Evolutionary conservation across 2,797 vertebrate species (phyloP).

Genomic region (Eleutherodactylus coqui): DNA sequence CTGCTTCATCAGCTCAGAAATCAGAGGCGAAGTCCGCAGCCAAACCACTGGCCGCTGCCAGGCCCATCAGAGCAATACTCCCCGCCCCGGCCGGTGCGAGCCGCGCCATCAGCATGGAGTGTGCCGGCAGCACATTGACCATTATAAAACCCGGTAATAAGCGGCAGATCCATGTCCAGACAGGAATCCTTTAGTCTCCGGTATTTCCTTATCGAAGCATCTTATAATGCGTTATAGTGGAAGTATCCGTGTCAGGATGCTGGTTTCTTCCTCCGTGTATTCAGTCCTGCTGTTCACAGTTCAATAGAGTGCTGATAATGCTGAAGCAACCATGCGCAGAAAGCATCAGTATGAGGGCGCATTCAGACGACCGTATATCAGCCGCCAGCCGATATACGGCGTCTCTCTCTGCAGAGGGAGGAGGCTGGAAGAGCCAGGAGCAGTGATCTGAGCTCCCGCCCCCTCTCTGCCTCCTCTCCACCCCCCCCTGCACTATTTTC

Average conservation of each 20-base stretch:
- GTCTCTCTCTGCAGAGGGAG: too few species aligned
- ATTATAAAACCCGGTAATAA: constrained; percentile 72
- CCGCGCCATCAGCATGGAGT: constrained; percentile 69
- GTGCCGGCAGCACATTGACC: constrained; percentile 69
- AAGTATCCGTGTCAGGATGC: background rate
- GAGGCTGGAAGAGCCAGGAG: too few species aligned
- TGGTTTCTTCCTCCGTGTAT: background rate
- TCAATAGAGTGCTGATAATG: too few species aligned
- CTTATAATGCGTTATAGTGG: background rate
- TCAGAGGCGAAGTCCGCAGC: constrained; percentile 74
- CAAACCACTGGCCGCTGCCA: constrained; percentile 77
- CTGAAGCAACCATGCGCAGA: too few species aligned
- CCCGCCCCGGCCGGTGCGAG: constrained; percentile 77
- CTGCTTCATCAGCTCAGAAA: constrained; percentile 68
- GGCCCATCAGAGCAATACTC: constrained; percentile 84
- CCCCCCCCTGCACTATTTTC: too few species aligned
- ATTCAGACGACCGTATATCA: too few species aligned
- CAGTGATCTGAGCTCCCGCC: too few species aligned
- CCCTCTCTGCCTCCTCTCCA: too few species aligned
- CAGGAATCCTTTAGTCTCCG: background rate
- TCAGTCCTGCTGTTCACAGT: too few species aligned
- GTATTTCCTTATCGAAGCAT: background rate
- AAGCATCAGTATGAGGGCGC: too few species aligned
- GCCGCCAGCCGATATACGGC: too few species aligned
- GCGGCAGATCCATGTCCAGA: too few species aligned